A percentile compares a stretch with the other conserved stretches of the same genome.
Evolutionary conservation across 2,797 vertebrate species (phyloP).

Genomic region (Ataeniobius toweri): DNA sequence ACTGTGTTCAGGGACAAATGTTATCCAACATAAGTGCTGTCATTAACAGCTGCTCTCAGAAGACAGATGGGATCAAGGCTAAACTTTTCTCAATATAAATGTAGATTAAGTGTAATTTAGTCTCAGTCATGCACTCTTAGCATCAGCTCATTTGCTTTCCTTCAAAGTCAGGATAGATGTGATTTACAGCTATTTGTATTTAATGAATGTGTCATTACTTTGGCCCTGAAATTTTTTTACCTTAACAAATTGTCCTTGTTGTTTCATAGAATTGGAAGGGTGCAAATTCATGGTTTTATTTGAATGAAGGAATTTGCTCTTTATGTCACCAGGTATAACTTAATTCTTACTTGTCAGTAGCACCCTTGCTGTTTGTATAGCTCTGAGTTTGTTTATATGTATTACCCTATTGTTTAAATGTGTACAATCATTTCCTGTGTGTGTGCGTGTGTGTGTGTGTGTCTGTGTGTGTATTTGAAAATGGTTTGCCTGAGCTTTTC

Average conservation of each 20-base stretch:
- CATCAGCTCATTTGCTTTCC: conserved; percentile 49
- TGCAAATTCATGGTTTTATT: conserved; percentile 57
- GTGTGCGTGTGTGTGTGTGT: background rate
- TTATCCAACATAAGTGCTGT: conserved; percentile 21
- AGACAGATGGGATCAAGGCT: conserved; percentile 1
- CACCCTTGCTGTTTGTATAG: conserved; percentile 34
- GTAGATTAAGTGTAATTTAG: conserved; percentile 52
- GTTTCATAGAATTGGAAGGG: conserved; percentile 40
- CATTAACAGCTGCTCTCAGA: conserved; percentile 37
- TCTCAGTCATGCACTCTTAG: conserved; percentile 46
- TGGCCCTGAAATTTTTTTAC: conserved; percentile 48
- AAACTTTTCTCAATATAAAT: conserved; percentile 34
- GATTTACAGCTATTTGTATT: conserved; percentile 64
- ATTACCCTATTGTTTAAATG: conserved; percentile 29
- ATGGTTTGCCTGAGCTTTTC: conserved; percentile 50
- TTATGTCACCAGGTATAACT: conserved; percentile 48
- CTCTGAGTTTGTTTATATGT: conserved; percentile 14
- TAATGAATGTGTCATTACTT: conserved; percentile 66
- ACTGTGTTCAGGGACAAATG: conserved; percentile 27
- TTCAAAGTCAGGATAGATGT: conserved; percentile 42
- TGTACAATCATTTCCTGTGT: conserved; percentile 18
- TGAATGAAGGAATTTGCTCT: conserved; percentile 25
- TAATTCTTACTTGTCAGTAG: conserved; percentile 47
- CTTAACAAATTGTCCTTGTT: conserved; percentile 69
- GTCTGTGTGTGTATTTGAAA: conserved; percentile 39